Percentiles rank a stretch among this genome's conserved stretches.
Conservation (phyloP, 2,797 vertebrate genomes). For the Pseudochirops corinnae region DNA sequence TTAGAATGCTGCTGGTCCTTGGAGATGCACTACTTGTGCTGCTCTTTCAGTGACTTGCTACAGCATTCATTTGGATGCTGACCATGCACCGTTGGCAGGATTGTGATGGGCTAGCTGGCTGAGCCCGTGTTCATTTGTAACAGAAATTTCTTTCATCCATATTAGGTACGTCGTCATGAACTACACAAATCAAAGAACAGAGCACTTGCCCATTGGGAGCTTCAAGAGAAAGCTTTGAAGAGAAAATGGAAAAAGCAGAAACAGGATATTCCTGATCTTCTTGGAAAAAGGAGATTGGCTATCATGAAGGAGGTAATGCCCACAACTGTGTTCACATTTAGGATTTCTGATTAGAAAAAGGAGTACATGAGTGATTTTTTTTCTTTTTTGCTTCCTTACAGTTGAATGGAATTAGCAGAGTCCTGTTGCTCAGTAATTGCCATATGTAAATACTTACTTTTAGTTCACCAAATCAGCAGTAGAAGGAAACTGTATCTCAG, state of each 20-base stretch:
- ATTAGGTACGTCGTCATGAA: slow-evolving; percentile 91
- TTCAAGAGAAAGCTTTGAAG: slow-evolving; percentile 90
- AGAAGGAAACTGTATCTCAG: background rate
- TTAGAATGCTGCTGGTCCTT: background rate
- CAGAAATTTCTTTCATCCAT: slow-evolving; percentile 38
- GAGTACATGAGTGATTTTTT: slow-evolving; percentile 18
- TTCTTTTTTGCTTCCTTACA: background rate
- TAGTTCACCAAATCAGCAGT: slow-evolving; percentile 34
- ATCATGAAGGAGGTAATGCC: slow-evolving; percentile 92
- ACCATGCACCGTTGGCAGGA: background rate
- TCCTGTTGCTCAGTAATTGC: slow-evolving; percentile 20
- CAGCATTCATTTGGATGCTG: background rate
- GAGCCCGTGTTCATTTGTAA: slow-evolving; percentile 13
- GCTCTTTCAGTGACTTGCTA: background rate
- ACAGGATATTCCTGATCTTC: slow-evolving; percentile 74
- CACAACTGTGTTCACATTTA: background rate
- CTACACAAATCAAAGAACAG: slow-evolving; percentile 94
- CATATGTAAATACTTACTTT: background rate
- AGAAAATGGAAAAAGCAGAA: slow-evolving; percentile 85
- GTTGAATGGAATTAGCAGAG: slow-evolving; percentile 21
- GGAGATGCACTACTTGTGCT: background rate
- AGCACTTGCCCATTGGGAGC: slow-evolving; percentile 90
- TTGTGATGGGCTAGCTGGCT: background rate
- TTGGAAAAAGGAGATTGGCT: slow-evolving; percentile 88
- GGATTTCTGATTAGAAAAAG: background rate